Percentiles rank a stretch among this genome's conserved stretches.
These are phyloP conservation scores for Cyclopterus lumpus DNA, from an alignment of 2,797 vertebrate genomes.

Conservation along the genomic window DNA sequence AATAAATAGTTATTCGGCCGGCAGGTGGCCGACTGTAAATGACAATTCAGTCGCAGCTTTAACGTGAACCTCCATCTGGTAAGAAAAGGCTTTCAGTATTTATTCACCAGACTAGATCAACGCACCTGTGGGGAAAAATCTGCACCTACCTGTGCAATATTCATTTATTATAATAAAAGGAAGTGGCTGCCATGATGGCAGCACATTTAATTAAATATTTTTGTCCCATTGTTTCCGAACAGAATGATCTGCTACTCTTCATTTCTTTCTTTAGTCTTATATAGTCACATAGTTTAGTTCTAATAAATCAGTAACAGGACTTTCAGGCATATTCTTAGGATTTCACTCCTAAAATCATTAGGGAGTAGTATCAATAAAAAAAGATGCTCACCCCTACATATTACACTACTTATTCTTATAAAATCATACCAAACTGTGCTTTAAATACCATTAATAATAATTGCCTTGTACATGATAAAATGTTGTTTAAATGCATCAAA, in stretches of 20 bases:
- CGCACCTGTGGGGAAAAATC: background rate
- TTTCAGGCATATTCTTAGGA: background rate
- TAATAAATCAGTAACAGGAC: background rate
- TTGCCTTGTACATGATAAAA: background rate
- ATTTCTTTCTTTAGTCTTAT: background rate
- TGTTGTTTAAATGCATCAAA: background rate
- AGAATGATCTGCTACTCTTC: background rate
- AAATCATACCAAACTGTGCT: background rate
- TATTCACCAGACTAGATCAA: background rate
- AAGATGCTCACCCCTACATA: background rate
- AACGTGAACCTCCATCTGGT: background rate
- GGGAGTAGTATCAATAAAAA: background rate
- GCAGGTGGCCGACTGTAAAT: background rate
- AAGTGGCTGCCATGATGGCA: background rate
- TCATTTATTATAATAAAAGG: too few relatives aligned
- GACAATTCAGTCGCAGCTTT: background rate
- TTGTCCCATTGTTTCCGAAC: too few relatives aligned
- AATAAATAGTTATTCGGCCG: background rate
- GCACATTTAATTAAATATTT: too few relatives aligned
- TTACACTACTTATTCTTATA: background rate
- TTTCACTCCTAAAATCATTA: background rate
- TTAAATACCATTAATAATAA: background rate
- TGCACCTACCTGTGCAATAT: background rate
- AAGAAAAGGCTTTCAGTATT: background rate
- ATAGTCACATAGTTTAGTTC: background rate